Conservation (phyloP, 53 echinoderm and acorn worm species). For the Holothuria leucospilota region DNA sequence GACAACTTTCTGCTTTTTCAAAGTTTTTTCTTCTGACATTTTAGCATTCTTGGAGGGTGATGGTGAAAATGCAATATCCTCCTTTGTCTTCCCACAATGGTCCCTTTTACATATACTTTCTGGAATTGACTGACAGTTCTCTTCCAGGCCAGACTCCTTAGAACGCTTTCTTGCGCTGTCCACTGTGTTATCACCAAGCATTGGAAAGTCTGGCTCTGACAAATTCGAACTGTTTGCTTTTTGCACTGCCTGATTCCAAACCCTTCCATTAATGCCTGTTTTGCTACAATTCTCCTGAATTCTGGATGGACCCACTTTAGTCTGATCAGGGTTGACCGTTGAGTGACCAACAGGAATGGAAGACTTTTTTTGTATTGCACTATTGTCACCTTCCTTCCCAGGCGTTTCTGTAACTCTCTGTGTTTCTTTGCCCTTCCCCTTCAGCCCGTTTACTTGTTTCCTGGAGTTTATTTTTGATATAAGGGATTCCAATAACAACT, state of each 20-base stretch:
- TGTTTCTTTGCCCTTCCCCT: too few relatives aligned
- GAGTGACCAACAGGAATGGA: too few relatives aligned
- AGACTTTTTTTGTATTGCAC: background rate
- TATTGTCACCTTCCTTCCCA: background rate
- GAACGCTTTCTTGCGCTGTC: constrained; percentile 5
- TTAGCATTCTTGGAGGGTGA: constrained; percentile 33
- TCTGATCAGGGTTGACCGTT: background rate
- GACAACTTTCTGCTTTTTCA: constrained; percentile 13
- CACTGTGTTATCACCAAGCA: background rate
- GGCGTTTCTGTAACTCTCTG: background rate
- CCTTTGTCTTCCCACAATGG: constrained; percentile 10
- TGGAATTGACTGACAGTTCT: background rate
- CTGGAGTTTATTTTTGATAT: constrained; percentile 5
- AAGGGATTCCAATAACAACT: background rate
- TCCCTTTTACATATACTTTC: background rate
- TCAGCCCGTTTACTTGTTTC: background rate
- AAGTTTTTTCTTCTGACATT: background rate
- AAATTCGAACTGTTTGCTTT: background rate
- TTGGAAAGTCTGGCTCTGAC: too few relatives aligned
- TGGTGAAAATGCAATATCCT: background rate
- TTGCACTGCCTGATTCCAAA: background rate
- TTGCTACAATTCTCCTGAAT: background rate
- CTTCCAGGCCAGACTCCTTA: background rate
- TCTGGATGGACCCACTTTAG: too few relatives aligned
- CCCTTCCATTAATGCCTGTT: background rate